Evolutionary conservation across 1,140 invertebrate species (phyloP).

Genomic region (Nasonia vitripennis): DNA sequence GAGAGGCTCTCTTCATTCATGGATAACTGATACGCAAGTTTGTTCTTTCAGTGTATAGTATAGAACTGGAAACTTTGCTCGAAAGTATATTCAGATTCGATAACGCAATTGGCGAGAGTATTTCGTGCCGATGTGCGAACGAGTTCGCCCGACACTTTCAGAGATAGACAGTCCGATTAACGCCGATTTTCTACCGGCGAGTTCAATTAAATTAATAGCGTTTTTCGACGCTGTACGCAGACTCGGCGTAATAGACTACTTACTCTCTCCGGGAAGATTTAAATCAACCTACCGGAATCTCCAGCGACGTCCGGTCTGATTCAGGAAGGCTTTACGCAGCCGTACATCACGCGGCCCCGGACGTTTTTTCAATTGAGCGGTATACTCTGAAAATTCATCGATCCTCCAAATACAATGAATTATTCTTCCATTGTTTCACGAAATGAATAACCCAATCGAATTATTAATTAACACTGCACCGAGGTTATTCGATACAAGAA

Average conservation of each 20-base stretch:
- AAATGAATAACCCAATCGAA: too few relatives aligned
- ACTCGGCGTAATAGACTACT: neutral
- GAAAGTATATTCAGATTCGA: neutral
- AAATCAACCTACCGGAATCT: conserved; percentile 27
- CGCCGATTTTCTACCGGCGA: neutral
- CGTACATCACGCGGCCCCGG: neutral
- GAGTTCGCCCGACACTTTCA: neutral
- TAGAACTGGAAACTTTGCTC: neutral
- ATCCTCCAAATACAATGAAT: too few relatives aligned
- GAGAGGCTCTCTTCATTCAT: conserved; percentile 17
- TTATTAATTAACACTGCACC: too few relatives aligned
- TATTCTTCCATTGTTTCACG: too few relatives aligned
- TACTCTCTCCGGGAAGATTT: conserved; percentile 11
- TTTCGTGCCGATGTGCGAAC: too few relatives aligned
- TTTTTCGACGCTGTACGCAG: neutral
- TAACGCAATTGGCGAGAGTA: too few relatives aligned
- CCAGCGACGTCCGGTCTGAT: conserved; percentile 29
- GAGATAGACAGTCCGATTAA: neutral
- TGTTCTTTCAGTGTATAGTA: neutral
- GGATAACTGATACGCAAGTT: conserved; percentile 13
- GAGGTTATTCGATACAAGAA: too few relatives aligned
- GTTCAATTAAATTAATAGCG: conserved; percentile 37
- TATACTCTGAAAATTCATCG: too few relatives aligned
- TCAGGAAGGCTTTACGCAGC: neutral
- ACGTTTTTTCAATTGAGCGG: neutral